These are phyloP conservation scores for Pangasius sanitwongsei DNA, from an alignment of 2,797 vertebrate genomes.

Conservation along the genomic window DNA sequence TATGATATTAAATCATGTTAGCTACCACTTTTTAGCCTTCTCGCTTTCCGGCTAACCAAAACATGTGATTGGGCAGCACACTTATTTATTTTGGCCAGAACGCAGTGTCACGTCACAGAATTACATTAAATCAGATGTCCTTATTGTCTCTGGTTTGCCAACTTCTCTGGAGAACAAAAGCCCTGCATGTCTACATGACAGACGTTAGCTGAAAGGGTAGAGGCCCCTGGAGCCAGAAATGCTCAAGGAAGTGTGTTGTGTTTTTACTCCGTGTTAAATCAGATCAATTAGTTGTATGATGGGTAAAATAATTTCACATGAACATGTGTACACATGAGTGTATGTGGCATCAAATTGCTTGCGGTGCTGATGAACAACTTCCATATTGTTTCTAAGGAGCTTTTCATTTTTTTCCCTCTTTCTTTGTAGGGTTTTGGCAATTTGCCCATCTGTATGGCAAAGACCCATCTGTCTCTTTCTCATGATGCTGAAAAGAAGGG, in stretches of 20 bases:
- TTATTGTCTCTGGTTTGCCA: not conserved
- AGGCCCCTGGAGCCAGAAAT: not conserved
- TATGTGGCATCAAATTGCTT: not conserved
- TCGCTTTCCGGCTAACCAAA: not conserved
- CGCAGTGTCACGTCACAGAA: too few relatives aligned
- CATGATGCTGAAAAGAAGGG: slow-evolving; percentile 95
- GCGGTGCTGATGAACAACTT: not conserved
- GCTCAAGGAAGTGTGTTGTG: not conserved
- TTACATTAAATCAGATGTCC: not conserved
- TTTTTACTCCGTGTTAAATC: not conserved
- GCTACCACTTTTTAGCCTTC: not conserved
- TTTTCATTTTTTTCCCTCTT: not conserved
- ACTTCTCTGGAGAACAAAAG: not conserved
- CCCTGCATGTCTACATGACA: not conserved
- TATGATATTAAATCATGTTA: not conserved
- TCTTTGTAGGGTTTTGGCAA: slow-evolving; percentile 85
- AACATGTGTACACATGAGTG: not conserved
- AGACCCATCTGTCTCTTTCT: slow-evolving; percentile 95
- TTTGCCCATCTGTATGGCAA: slow-evolving; percentile 97
- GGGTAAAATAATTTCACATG: not conserved
- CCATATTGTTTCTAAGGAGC: not conserved
- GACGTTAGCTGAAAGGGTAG: not conserved
- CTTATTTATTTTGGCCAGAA: not conserved
- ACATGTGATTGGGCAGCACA: not conserved
- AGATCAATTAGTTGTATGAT: not conserved